These are phyloP conservation scores for Coreius guichenoti DNA, from an alignment of 2,797 vertebrate genomes.

Conservation along the genomic window DNA sequence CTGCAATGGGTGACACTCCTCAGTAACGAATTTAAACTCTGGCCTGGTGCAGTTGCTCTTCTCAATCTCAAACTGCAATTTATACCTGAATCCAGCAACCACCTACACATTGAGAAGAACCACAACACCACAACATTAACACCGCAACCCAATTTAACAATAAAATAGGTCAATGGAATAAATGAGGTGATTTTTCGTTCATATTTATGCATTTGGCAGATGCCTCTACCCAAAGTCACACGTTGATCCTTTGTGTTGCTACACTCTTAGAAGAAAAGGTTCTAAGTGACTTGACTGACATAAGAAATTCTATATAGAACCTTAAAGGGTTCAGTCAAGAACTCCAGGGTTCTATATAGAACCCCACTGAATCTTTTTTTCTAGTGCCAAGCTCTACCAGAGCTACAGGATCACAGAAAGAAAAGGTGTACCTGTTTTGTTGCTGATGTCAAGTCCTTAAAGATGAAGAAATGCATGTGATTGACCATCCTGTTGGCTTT, in stretches of 20 bases:
- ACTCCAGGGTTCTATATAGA: background rate
- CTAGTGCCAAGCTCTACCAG: background rate
- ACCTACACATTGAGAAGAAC: slow-evolving; percentile 74
- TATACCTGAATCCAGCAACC: slow-evolving; percentile 83
- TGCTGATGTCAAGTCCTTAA: slow-evolving; percentile 59
- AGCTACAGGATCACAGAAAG: background rate
- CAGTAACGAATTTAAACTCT: slow-evolving; percentile 74
- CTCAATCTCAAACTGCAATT: slow-evolving; percentile 77
- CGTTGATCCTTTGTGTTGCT: background rate
- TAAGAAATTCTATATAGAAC: background rate
- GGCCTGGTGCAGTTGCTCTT: slow-evolving; percentile 85
- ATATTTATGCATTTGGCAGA: background rate
- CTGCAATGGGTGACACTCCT: slow-evolving; percentile 72
- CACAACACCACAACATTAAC: background rate
- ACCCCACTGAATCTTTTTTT: background rate
- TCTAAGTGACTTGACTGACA: background rate
- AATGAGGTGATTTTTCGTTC: background rate
- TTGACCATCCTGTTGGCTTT: slow-evolving; percentile 77
- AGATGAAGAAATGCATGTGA: slow-evolving; percentile 75
- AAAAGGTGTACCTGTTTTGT: slow-evolving; percentile 76
- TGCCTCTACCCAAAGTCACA: background rate
- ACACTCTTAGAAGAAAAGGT: background rate
- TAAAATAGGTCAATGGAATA: background rate
- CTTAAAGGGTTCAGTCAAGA: background rate
- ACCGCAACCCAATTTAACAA: background rate